These are phyloP conservation scores for Myiozetetes cayanensis DNA, from an alignment of 2,113 vertebrate genomes.

Conservation along the genomic window DNA sequence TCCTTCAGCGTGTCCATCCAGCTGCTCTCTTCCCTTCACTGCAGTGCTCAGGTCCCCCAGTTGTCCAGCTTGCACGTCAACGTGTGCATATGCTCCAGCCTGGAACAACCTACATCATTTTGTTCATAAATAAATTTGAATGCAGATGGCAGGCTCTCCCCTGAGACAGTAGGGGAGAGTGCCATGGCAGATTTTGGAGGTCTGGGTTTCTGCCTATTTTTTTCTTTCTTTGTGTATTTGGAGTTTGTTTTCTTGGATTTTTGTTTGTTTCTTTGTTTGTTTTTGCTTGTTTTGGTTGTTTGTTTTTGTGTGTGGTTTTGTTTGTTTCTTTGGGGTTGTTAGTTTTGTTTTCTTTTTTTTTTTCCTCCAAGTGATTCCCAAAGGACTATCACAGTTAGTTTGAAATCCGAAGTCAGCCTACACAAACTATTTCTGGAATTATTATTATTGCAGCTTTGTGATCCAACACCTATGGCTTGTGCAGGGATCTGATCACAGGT, in stretches of 20 bases:
- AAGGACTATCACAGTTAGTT: not conserved
- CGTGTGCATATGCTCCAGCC: not conserved
- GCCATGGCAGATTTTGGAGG: not conserved
- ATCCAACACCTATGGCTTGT: rapidly evolving
- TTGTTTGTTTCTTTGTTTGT: not conserved
- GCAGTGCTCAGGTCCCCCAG: not conserved
- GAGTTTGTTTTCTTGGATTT: not conserved
- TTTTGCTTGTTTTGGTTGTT: no score
- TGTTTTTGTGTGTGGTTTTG: no score
- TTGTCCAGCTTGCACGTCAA: not conserved
- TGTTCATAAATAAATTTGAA: not conserved
- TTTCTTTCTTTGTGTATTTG: not conserved
- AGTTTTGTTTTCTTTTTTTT: not conserved
- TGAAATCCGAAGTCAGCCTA: not conserved
- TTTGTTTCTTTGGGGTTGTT: not conserved
- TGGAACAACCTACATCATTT: not conserved
- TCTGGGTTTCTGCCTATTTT: not conserved
- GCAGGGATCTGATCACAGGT: not conserved
- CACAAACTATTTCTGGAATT: not conserved
- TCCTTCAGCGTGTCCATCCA: not conserved
- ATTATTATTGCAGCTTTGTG: not conserved
- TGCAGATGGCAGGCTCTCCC: not conserved
- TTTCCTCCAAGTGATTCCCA: not conserved
- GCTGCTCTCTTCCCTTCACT: not conserved
- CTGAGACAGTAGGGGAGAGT: not conserved